Evolutionary conservation across 1,140 invertebrate species (phyloP), one percentile per base, ranked within the genome.

Genomic region (Zaprionus ghesquierei): DNA sequence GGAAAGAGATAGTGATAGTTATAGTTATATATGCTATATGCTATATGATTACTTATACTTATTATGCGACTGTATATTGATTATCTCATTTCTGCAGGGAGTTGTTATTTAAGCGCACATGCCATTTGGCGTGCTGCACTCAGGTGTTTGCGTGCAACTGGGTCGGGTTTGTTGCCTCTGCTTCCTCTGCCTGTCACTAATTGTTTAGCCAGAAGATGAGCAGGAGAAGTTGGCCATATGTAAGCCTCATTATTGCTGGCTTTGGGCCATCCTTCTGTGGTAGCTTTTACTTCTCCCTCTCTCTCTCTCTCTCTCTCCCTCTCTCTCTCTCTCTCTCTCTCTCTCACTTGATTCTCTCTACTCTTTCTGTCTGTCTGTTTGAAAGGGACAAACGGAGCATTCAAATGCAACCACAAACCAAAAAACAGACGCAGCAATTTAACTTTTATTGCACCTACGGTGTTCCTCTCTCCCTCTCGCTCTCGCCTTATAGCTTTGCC

Each of bases 381-480:
- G 53, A 15, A 55, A 44, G 13, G 44, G 22, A 53, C 33, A 53
- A 59, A 65, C 55, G 55, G 15, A 41, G 31, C 22, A 56, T 44
- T 29, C 20, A 60, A 35, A 38, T 35, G 25, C 33, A 54, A 35
- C 4, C 23, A n/a, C 20, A 44, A 6, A 31, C 3, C 3, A 33
- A 6, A 44, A 33, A 3, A 23, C 60, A 79, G 60, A 64, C 61
- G 50, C 69, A 69, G 76, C 79, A 87, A 87, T 89, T 89, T 79
- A 41, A 68, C 60, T 74, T 89, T 87, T 87, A 87, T 82, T 82
- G 71, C 76, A 69, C 25, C 31, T 29, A 59, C 54, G 25, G 49
- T 63, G 50, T 54, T 41, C 50, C 38, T 15, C 15, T 51, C 29
- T 44, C 29, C 10, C 10, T 23, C 20, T 15, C 31, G 12, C 25